A percentile compares a stretch with the other conserved stretches of the same genome.
phyloP scores from a whole-genome alignment of 2,797 vertebrate species.

The Rhinophrynus dorsalis region DNA sequence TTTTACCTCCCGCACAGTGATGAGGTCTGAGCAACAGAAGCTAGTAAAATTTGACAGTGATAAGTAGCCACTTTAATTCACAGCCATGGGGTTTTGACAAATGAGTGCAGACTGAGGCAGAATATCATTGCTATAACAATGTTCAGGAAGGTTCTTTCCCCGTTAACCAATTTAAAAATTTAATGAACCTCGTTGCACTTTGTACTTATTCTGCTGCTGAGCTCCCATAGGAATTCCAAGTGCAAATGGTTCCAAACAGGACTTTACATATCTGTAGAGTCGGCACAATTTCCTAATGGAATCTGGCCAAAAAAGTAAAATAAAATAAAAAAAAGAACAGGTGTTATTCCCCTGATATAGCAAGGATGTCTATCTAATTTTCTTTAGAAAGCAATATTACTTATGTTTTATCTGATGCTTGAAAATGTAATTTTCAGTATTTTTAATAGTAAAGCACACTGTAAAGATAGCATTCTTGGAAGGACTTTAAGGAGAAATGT shows the following conservation, averaged over 20 bases:
- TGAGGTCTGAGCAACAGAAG: background rate
- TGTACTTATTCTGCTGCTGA: slow-evolving; percentile 34
- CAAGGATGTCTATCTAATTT: background rate
- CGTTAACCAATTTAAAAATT: slow-evolving; percentile 33
- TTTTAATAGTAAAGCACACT: too few species aligned
- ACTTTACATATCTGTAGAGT: slow-evolving; percentile 10
- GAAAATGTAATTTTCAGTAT: too few species aligned
- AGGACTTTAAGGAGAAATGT: too few species aligned
- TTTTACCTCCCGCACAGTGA: slow-evolving; percentile 12
- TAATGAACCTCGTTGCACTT: slow-evolving; percentile 49
- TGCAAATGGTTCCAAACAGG: slow-evolving; percentile 28
- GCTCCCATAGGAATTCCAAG: slow-evolving; percentile 22
- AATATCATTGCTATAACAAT: slow-evolving; percentile 40
- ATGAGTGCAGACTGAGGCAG: slow-evolving; percentile 12
- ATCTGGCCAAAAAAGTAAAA: background rate
- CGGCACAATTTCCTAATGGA: slow-evolving; percentile 17
- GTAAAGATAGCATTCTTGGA: too few species aligned
- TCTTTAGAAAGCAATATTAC: too few species aligned
- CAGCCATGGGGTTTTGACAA: slow-evolving; percentile 36
- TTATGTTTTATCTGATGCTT: too few species aligned
- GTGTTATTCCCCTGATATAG: slow-evolving; percentile 1
- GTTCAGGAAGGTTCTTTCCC: slow-evolving; percentile 19
- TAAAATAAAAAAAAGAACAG: too few species aligned
- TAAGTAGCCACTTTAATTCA: slow-evolving; percentile 39
- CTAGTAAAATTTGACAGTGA: slow-evolving; percentile 41